Base-by-base conservation (phyloP, 2,113 vertebrate genomes). In the Brachypteracias leptosomus region DNA sequence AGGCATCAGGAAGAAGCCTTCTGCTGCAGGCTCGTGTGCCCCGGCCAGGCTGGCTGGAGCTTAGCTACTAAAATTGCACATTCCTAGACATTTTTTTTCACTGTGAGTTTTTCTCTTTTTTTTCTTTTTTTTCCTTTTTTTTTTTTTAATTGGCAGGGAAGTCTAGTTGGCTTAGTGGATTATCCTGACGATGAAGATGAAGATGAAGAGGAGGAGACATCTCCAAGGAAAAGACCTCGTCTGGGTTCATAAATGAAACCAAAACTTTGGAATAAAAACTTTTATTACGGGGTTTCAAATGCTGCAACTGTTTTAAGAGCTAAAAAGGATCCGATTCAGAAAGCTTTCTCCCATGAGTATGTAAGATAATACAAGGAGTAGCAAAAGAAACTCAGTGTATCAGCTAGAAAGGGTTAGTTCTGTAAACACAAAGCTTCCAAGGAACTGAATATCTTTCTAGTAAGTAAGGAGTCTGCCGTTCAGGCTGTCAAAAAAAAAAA, bases 151-250 rank as follows among this genome's bases (percentile, higher is more conserved):
- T 81, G 88, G 52, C 96, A 99, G 99, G 98, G 98, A 65, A 98
- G 98, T 96, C 97, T 99, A 86, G 99, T 99, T 72, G 99, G 99
- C 75, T 98, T 99, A 87, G 99, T 99, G 97, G 99, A 99, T 98
- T 99, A 99, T 95, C 99, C 99, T 58, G 99, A 99, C 46, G 99
- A 99, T 79, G 99, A 99, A 97, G 98, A 99, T 0, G 99, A 99
- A 10, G 99, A 99, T 6, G 99, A 99, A 66, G 99, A 99, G 47
- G 99, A 98, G 93, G 99, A 99, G 81, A 98, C 99, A 57, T 98
- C 99, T 80, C 99, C 99, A 57, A 98, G 99, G 91, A 99, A 99
- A 97, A 98, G 99, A 97, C 98, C 99, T 96, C 99, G 99, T 70
- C 98, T 99, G 93, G 99, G 99, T 97, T 99, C 99, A 94, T 99